Percentiles rank a stretch among this genome's conserved stretches.
Conservation (phyloP, 2,888 invertebrate genomes). For the Lasiommata megera region DNA sequence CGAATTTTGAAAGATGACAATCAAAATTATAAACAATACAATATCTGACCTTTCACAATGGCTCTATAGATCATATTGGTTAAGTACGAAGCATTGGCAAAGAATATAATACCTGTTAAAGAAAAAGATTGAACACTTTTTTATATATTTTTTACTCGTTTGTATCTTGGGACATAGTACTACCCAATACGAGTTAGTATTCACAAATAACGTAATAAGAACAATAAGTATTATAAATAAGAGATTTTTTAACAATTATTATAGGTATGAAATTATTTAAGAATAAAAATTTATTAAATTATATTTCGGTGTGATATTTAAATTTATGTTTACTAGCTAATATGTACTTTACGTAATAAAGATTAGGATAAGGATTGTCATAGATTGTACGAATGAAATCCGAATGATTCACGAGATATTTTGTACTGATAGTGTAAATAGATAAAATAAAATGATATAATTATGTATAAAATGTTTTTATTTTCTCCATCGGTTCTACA, state of each 20-base stretch:
- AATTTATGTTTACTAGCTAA: conserved; percentile 20
- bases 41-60: too few relatives aligned
- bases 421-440: conserved; percentile 36
- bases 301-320: conserved; percentile 64
- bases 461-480: conserved; percentile 1
- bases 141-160: too few relatives aligned
- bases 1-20: too few relatives aligned
- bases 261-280: conserved; percentile 7
- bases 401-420: conserved; percentile 18
- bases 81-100: too few relatives aligned
- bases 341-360: not conserved
- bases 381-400: not conserved
- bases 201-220: not conserved
- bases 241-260: not conserved
- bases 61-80: too few relatives aligned
- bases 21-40: too few relatives aligned
- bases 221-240: conserved; percentile 2
- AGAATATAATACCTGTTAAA: too few relatives aligned
- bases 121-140: too few relatives aligned
- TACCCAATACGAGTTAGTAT: conserved; percentile 1
- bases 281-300: not conserved
- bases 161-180: too few relatives aligned
- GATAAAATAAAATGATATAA: conserved; percentile 31
- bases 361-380: not conserved
- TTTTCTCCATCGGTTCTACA: not conserved